Evolutionary conservation across 2,113 vertebrate genomes (phyloP).

Genomic region (Oplegnathus fasciatus): DNA sequence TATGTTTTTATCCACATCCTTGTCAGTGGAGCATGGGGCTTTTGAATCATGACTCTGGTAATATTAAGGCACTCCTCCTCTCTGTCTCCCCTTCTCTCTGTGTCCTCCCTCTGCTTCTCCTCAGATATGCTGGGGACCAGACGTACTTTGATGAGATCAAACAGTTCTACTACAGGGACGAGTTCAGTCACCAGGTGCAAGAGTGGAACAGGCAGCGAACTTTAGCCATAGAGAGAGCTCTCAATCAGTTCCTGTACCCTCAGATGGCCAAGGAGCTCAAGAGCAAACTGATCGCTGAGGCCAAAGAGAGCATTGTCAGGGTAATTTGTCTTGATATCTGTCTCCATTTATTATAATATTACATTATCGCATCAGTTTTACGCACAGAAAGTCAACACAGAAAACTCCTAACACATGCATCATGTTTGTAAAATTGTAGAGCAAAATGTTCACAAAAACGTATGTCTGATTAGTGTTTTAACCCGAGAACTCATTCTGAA

Average conservation of each 20-base stretch:
- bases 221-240: slow-evolving; percentile 92
- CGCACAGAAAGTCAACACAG: background rate
- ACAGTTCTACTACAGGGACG: slow-evolving; percentile 98
- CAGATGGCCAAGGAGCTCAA: slow-evolving; percentile 99
- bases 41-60: slow-evolving; percentile 30
- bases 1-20: slow-evolving; percentile 12
- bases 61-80: background rate
- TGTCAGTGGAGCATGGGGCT: background rate
- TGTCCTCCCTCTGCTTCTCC: slow-evolving; percentile 2
- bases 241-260: slow-evolving; percentile 96
- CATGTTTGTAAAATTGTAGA: background rate
- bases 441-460: background rate
- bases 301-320: slow-evolving; percentile 97
- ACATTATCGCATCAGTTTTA: background rate
- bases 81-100: background rate
- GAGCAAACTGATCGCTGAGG: slow-evolving; percentile 94
- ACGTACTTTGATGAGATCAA: slow-evolving; percentile 99
- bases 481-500: background rate
- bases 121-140: slow-evolving; percentile 94
- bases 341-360: background rate
- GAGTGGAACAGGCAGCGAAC: slow-evolving; percentile 98
- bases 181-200: slow-evolving; percentile 99
- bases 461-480: background rate
- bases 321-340: slow-evolving; percentile 71
- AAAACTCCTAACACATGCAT: background rate